A percentile compares a stretch with the other conserved stretches of the same genome.
phyloP scores from a whole-genome alignment of 1,140 invertebrate species.

The Asobara japonica region DNA sequence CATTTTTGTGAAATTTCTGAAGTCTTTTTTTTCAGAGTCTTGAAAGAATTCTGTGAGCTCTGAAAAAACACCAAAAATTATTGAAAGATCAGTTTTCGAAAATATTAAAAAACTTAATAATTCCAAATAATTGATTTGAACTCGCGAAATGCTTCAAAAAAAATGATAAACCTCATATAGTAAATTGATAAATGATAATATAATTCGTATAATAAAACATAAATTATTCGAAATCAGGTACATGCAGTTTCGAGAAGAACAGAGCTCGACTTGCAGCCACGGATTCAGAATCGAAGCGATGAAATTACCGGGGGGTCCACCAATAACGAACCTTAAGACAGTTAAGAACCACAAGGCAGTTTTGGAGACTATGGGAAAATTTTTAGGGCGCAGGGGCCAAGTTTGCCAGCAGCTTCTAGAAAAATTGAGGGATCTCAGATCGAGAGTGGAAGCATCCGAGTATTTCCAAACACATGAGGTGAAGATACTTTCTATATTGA shows the following conservation, averaged over 20 bases:
- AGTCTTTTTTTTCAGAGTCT: too few species aligned
- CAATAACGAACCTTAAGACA: conserved; percentile 80
- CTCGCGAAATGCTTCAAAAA: too few species aligned
- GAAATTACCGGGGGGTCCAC: conserved; percentile 80
- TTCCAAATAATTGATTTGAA: too few species aligned
- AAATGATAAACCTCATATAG: too few species aligned
- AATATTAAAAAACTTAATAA: too few species aligned
- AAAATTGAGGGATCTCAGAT: conserved; percentile 80
- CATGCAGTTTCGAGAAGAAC: conserved; percentile 94
- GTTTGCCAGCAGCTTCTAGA: conserved; percentile 77
- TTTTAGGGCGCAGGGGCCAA: conserved; percentile 75
- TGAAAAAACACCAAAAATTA: too few species aligned
- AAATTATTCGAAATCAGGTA: too few species aligned
- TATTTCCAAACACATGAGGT: conserved; percentile 94
- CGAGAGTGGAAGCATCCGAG: conserved; percentile 82
- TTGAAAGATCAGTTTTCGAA: too few species aligned
- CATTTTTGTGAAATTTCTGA: too few species aligned
- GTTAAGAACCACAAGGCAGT: conserved; percentile 84
- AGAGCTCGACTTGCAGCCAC: conserved; percentile 90
- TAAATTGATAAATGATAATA: too few species aligned
- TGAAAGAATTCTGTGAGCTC: too few species aligned
- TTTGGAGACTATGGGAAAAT: conserved; percentile 79
- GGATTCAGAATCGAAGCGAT: conserved; percentile 97
- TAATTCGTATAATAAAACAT: too few species aligned
- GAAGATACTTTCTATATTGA: conserved; percentile 34